phyloP scores from a whole-genome alignment of 2,797 vertebrate genomes.

The Danio albolineatus region DNA sequence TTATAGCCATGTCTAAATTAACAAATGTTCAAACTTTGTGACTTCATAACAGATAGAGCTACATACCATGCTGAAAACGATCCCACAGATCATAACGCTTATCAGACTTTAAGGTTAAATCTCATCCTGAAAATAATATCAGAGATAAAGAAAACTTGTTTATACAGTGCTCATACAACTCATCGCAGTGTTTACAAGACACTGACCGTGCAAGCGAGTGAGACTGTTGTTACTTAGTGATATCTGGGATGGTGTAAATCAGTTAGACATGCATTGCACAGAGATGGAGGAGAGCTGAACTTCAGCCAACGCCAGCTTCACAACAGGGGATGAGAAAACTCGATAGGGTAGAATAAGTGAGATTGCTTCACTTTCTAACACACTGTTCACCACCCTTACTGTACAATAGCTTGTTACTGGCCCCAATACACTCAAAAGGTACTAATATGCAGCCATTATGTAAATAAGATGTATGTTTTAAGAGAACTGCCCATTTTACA shows the following conservation, averaged over 20 bases:
- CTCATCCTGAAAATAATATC: slow-evolving; percentile 16
- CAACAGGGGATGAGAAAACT: slow-evolving; percentile 61
- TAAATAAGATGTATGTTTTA: background rate
- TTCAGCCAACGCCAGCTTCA: slow-evolving; percentile 66
- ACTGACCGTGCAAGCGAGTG: slow-evolving; percentile 6
- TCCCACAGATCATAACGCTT: background rate
- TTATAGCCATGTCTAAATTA: too few relatives aligned
- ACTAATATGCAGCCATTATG: background rate
- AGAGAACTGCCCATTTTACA: background rate
- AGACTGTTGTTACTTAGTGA: slow-evolving; percentile 28
- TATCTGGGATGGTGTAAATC: slow-evolving; percentile 53
- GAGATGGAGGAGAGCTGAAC: slow-evolving; percentile 59
- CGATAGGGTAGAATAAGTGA: slow-evolving; percentile 22
- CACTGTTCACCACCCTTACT: background rate
- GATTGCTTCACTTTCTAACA: background rate
- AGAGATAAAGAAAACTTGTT: slow-evolving; percentile 14
- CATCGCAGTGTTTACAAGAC: slow-evolving; percentile 29
- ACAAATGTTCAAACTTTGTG: background rate
- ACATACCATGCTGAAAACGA: too few relatives aligned
- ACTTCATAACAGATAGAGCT: slow-evolving; percentile 1
- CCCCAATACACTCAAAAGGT: background rate
- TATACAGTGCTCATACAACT: background rate
- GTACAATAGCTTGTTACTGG: background rate
- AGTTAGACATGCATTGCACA: slow-evolving; percentile 47
- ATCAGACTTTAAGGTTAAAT: background rate